Evolutionary conservation across 1,140 invertebrate genomes (phyloP).

Genomic region (Orchestia grillus): DNA sequence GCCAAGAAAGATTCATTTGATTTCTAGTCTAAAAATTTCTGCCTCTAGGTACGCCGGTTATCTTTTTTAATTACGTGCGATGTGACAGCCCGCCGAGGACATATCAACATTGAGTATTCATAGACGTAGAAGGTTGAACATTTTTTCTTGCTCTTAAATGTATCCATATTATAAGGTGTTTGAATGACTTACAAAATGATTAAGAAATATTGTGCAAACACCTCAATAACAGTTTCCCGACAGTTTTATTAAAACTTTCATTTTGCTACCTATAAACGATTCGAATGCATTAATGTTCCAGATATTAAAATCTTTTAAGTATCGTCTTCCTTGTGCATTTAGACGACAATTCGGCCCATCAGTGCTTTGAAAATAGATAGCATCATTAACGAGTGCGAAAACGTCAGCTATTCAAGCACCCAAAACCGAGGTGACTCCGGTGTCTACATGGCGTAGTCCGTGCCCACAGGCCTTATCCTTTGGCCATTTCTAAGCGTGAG

Average conservation of each 20-base stretch:
- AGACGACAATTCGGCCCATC: neutral
- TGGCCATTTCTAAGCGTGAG: constrained; percentile 19
- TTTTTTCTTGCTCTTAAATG: neutral
- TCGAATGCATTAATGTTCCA: neutral
- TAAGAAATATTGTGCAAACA: neutral
- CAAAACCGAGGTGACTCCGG: neutral
- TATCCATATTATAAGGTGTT: neutral
- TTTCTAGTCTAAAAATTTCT: neutral
- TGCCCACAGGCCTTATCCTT: neutral
- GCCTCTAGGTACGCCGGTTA: neutral
- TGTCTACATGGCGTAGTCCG: neutral
- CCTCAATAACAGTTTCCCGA: neutral
- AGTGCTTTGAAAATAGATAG: neutral
- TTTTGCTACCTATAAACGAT: neutral
- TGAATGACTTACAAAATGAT: neutral
- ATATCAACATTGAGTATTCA: neutral
- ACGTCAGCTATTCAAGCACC: neutral
- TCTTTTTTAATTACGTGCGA: neutral
- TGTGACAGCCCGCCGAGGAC: neutral
- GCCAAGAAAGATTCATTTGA: too few relatives aligned
- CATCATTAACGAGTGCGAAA: constrained; percentile 15
- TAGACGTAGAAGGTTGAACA: neutral
- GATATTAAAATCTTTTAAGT: neutral
- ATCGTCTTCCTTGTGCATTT: neutral
- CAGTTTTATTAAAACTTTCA: neutral